Conservation (phyloP, 1,140 invertebrate genomes). For the Drosophila fuyamai region DNA sequence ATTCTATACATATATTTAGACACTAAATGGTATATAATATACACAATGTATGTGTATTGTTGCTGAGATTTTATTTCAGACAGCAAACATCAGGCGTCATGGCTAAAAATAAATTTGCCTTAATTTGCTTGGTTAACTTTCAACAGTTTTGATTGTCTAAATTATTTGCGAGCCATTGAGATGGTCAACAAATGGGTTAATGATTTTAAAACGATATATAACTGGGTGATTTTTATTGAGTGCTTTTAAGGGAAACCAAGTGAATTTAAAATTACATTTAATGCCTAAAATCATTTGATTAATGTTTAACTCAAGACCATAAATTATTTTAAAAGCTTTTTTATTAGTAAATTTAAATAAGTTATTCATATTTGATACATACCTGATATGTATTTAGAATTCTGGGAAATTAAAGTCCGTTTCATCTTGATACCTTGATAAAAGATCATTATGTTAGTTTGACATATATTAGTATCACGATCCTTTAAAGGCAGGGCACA, state of each 20-base stretch:
- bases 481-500: too few species aligned
- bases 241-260: too few species aligned
- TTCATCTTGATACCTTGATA: too few species aligned
- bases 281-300: too few species aligned
- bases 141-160: constrained; percentile 47
- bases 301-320: not conserved
- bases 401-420: too few species aligned
- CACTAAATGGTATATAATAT: constrained; percentile 11
- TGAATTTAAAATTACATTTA: too few species aligned
- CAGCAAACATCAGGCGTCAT: constrained; percentile 57
- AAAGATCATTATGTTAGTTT: too few species aligned
- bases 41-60: constrained; percentile 8
- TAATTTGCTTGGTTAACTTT: constrained; percentile 35
- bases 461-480: too few species aligned
- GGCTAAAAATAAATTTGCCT: constrained; percentile 68
- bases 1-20: constrained; percentile 38
- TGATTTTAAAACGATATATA: constrained; percentile 9
- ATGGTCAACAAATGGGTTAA: constrained; percentile 22
- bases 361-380: too few species aligned
- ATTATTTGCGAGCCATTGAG: constrained; percentile 29
- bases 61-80: constrained; percentile 37
- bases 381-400: too few species aligned
- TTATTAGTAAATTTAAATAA: too few species aligned
- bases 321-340: too few species aligned
- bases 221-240: not conserved